Base-by-base conservation (phyloP, 2,888 invertebrate genomes). In the Drosophila melanosoma region DNA sequence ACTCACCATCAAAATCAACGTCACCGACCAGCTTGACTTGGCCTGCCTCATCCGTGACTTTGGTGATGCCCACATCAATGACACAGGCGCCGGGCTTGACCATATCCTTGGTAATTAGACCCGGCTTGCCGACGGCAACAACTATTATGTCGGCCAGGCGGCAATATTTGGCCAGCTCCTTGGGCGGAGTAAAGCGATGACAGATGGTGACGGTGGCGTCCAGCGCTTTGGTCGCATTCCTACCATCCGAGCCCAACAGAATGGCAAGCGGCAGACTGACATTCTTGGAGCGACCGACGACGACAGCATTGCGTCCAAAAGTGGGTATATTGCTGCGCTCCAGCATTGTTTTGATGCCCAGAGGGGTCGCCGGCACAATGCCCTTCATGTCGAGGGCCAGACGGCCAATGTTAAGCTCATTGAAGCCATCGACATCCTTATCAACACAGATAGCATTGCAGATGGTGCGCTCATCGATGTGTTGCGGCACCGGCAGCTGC, bases 341-440 rank as follows among this genome's bases (percentile, higher is more conserved):
- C 49, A 94, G 86, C 63, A 94, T 76, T 77, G 94, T 93, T 56
- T 91, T 89, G 1, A 93, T 91, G 63, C 96, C 97, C 57, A 96
- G 93, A 5, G 97, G 96, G 26, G 97, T 97, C 58, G 97, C 97
- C 1, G 97, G 97, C 11, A 97, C 94, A 75, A 97, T 94, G 0
- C 95, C 94, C 51, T 95, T 94, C 95, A 96, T 95, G 90, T 97
- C 96, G 56, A 96, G 92, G 67, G 95, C 95, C 65, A 97, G 94
- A 83, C 96, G 95, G 8, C 98, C 98, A 61, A 98, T 94, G 92
- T 98, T 98, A 17, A 95, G 94, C 69, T 96, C 95, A 92, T 97
- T 97, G 91, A 98, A 98, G 0, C 98, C 98, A 93, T 98, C 98
- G 0, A 98, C 98, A 94, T 98, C 98, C 92, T 98, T 98, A 33